These are phyloP conservation scores for Polydrusus pterygomalis DNA, from an alignment of 2,888 invertebrate species.

Conservation along the genomic window DNA sequence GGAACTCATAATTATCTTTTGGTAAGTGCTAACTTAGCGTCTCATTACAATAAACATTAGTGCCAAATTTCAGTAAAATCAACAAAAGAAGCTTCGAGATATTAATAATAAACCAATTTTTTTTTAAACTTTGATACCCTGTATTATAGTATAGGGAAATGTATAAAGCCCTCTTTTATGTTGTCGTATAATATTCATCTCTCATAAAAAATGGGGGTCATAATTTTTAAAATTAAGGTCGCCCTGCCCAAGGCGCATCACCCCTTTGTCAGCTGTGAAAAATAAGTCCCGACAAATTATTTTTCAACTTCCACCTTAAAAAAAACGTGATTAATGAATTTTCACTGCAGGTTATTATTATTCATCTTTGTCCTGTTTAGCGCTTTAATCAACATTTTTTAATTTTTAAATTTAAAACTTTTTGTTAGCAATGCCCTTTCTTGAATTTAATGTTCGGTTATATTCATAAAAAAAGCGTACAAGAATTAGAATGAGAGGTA, in stretches of 20 bases:
- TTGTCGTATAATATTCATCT: not conserved
- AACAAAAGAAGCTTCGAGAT: no score
- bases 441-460: no score
- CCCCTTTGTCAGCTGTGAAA: conserved; percentile 5
- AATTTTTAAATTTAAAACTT: not conserved
- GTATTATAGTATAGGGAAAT: no score
- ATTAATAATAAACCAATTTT: no score
- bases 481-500: no score
- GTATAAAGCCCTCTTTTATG: not conserved
- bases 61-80: no score
- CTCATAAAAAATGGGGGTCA: not conserved
- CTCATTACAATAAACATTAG: no score
- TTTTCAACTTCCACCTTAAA: conserved; percentile 34
- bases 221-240: conserved; percentile 1
- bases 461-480: no score
- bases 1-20: no score
- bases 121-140: no score
- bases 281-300: conserved; percentile 23
- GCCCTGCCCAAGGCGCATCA: not conserved
- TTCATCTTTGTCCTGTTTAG: conserved; percentile 19
- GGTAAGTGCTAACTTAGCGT: no score
- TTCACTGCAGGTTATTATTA: conserved; percentile 25
- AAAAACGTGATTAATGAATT: conserved; percentile 29
- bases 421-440: not conserved
- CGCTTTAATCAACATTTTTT: conserved; percentile 5